phyloP scores from a whole-genome alignment of 1,140 invertebrate species.

The Meloidogyne hapla region DNA sequence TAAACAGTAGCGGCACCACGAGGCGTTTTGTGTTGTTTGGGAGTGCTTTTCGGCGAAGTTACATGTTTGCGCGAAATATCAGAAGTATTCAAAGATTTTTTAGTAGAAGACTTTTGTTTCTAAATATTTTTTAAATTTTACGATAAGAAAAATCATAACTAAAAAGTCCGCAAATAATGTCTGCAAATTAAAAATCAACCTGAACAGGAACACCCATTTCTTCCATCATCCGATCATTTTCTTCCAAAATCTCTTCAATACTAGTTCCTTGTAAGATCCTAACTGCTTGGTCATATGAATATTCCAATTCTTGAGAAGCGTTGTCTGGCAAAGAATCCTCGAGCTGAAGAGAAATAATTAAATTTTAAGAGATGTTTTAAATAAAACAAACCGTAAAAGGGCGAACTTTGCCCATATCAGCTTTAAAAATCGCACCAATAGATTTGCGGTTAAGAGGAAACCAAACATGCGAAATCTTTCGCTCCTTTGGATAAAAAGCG shows the following conservation, averaged over 20 bases:
- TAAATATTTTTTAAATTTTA: not conserved
- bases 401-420: constrained; percentile 18
- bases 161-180: no score
- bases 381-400: constrained; percentile 25
- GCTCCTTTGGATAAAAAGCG: constrained; percentile 29
- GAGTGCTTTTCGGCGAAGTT: constrained; percentile 4
- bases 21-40: not conserved
- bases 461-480: constrained; percentile 31
- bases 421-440: constrained; percentile 13
- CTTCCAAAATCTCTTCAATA: constrained; percentile 21
- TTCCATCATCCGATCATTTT: constrained; percentile 6
- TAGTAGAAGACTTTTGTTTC: not conserved
- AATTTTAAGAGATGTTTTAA: not conserved
- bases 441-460: constrained; percentile 23
- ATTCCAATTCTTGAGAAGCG: constrained; percentile 18
- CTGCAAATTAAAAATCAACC: not conserved
- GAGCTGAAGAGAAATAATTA: not conserved
- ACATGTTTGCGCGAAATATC: not conserved
- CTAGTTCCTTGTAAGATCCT: constrained; percentile 14
- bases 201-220: not conserved
- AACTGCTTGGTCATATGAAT: constrained; percentile 19
- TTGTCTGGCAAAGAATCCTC: constrained; percentile 14
- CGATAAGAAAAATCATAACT: no score
- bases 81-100: constrained; percentile 9
- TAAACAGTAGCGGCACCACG: not conserved